Conservation (phyloP, 2,113 vertebrate species). For the Pithys albifrons region DNA sequence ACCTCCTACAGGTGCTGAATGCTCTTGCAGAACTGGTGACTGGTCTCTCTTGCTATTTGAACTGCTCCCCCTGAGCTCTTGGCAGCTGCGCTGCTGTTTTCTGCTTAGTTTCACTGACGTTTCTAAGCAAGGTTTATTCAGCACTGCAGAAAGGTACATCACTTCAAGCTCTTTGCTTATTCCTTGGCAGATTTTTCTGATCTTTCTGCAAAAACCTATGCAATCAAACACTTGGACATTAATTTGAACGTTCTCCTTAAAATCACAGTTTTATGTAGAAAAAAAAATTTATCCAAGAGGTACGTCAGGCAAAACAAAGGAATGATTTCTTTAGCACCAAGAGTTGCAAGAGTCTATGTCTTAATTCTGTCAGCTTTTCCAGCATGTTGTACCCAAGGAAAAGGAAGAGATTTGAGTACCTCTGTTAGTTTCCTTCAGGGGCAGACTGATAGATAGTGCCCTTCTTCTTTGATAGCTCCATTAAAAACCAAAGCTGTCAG, state of each 20-base stretch:
- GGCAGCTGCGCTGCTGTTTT: neutral
- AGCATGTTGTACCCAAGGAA: neutral
- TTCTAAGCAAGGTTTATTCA: neutral
- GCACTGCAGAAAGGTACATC: neutral
- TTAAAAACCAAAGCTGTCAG: neutral
- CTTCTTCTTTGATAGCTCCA: neutral
- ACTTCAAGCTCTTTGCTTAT: neutral
- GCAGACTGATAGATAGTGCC: neutral
- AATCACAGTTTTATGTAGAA: neutral
- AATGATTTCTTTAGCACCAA: neutral
- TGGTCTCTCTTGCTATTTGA: neutral
- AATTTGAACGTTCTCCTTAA: neutral
- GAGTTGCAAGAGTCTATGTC: rapidly evolving
- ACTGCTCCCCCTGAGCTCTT: neutral
- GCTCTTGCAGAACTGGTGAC: neutral
- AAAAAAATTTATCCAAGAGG: neutral
- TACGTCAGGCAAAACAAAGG: neutral
- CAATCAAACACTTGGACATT: neutral
- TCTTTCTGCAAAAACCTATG: neutral
- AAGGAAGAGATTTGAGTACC: neutral
- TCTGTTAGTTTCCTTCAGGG: neutral
- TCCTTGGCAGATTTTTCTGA: neutral
- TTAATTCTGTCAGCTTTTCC: neutral
- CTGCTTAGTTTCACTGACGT: rapidly evolving
- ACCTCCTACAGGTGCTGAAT: neutral